A percentile compares a stretch with the other conserved stretches of the same genome.
Evolutionary conservation across 2,113 vertebrate genomes (phyloP).

Genomic region (Empidonax traillii): DNA sequence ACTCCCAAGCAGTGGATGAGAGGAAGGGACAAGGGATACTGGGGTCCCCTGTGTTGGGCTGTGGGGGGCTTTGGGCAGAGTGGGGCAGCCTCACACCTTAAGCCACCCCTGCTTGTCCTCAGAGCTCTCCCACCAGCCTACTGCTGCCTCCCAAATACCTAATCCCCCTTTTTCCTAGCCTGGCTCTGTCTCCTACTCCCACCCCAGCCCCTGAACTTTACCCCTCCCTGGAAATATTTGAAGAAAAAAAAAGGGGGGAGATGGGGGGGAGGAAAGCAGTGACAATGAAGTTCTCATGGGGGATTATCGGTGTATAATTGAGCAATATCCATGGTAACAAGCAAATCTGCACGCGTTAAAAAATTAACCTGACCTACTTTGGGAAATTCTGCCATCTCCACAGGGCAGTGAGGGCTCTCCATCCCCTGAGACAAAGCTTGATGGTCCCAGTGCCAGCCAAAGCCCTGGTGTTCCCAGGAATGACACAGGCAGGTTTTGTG

Average conservation of each 20-base stretch:
- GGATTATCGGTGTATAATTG: conserved; percentile 68
- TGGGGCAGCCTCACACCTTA: fast-evolving
- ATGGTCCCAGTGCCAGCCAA: not conserved
- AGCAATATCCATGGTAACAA: conserved; percentile 70
- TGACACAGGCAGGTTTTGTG: not conserved
- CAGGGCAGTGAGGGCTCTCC: not conserved
- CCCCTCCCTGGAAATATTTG: not conserved
- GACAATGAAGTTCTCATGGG: conserved; percentile 30
- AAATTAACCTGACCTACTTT: conserved; percentile 70
- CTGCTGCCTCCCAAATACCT: not conserved
- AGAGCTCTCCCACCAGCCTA: not conserved
- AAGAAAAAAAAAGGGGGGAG: not conserved
- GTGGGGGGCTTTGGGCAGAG: not conserved
- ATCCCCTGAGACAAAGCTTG: fast-evolving
- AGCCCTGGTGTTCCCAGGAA: not conserved
- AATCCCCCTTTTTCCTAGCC: not conserved
- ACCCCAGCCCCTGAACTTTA: not conserved
- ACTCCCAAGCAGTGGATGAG: not conserved
- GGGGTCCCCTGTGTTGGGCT: not conserved
- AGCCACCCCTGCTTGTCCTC: not conserved
- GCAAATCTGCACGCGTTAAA: conserved; percentile 38
- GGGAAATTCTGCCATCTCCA: conserved; percentile 2
- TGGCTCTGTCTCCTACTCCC: not conserved
- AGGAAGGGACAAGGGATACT: not conserved
- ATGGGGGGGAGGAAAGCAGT: not conserved